Base-by-base conservation (phyloP, 2,113 vertebrate species). In the Lophura nycthemera region DNA sequence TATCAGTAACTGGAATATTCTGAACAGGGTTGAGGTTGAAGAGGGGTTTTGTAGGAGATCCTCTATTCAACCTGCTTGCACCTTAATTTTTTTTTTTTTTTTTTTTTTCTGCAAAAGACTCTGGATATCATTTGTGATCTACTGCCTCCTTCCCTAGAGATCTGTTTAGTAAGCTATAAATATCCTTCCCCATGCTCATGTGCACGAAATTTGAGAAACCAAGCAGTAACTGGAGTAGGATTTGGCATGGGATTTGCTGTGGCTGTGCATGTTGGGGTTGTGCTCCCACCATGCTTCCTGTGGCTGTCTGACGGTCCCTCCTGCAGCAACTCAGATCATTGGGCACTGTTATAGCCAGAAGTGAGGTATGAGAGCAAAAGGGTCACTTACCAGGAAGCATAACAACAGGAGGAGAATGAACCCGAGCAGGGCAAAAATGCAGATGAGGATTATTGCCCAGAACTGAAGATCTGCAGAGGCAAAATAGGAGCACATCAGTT, bases 391-490 rank as follows among this genome's bases (percentile, higher is more conserved):
- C 97, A 98, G 67, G 80, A 96, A 97, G 66, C 95, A 97, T 15
- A 96, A 24, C 32, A 97, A 21, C 77, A 98, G 84, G 47, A 97
- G 93, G 5, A 94, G 70, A 42, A 98, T 22, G 47, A 98, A 95
- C 10, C 88, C 91, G 57, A 98, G 59, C n/a, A 98, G 92, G 48
- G 66, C 70, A 2, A 92, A 97, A 65, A 98, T n/a, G 22, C 97
- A 96, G 60, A 98, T 98, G 78, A 98, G 95, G 91, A 98, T 97
- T 84, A 98, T 97, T 59, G 96, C 97, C 98, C 98, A 98, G 83
- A 86, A 98, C 60, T 97, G 97, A 29, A 98, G 83, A 17, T 64
- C 98, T 98, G 89, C 24, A 86, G 87, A 94, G 36, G 85, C 15
- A 87, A 69, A 67, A 29, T 16, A 43, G 69, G 13, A 4, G 15